A percentile compares a stretch with the other conserved stretches of the same genome.
Evolutionary conservation across 2,888 invertebrate species (phyloP).

Genomic region (Platycnemis pennipes): DNA sequence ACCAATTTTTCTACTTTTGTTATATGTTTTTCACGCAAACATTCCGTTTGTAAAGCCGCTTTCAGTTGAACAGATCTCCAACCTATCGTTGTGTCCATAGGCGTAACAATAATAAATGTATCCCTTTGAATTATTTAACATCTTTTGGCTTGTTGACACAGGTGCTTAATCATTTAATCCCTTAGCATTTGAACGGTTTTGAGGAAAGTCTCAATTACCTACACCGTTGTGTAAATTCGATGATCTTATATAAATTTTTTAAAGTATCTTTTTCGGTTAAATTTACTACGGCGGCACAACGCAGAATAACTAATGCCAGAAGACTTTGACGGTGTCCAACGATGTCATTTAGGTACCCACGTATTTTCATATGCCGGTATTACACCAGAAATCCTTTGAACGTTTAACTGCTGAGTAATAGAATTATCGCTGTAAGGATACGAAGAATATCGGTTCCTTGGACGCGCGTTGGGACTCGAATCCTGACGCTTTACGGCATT

Average conservation of each 20-base stretch:
- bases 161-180: no score
- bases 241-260: no score
- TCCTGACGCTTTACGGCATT: conserved; percentile 61
- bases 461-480: not conserved
- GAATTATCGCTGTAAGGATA: not conserved
- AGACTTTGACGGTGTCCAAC: no score
- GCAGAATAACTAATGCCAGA: no score
- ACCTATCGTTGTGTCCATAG: not conserved
- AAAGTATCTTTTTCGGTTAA: no score
- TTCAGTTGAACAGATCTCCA: not conserved
- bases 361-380: no score
- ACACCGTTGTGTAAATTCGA: no score
- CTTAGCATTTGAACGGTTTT: no score
- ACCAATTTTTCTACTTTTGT: not conserved
- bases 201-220: no score
- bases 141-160: not conserved
- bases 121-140: not conserved
- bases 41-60: not conserved
- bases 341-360: no score
- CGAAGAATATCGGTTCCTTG: not conserved
- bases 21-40: not conserved
- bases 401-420: not conserved
- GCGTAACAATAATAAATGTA: not conserved
- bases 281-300: no score
- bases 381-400: not conserved